phyloP scores from a whole-genome alignment of 2,888 invertebrate genomes.

The Athalia cordata region DNA sequence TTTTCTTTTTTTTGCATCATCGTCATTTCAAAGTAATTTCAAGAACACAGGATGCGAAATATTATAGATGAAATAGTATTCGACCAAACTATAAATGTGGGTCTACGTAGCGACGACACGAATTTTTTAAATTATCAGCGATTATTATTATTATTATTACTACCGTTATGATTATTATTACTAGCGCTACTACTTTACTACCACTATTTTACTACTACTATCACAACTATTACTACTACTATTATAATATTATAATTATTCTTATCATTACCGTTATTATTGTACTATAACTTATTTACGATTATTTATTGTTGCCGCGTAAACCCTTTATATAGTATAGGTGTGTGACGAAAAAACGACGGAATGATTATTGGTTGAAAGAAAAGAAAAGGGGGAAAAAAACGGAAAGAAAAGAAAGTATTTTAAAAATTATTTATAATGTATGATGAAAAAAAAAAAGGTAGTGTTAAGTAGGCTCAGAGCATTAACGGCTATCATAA shows the following conservation, averaged over 20 bases:
- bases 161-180: background rate
- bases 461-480: constrained; percentile 18
- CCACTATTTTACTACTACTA: background rate
- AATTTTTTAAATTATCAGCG: background rate
- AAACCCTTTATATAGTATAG: background rate
- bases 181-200: background rate
- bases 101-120: constrained; percentile 26
- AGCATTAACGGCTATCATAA: constrained; percentile 4
- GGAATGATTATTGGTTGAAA: too few relatives aligned
- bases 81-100: background rate
- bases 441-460: constrained; percentile 1
- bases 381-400: background rate
- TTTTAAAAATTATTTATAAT: background rate
- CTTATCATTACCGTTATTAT: background rate
- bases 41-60: background rate
- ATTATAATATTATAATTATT: too few relatives aligned
- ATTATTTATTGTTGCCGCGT: constrained; percentile 20
- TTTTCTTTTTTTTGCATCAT: background rate
- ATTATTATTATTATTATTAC: constrained; percentile 11
- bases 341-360: too few relatives aligned
- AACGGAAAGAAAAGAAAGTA: background rate
- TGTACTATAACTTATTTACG: background rate
- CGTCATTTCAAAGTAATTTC: background rate
- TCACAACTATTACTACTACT: background rate
- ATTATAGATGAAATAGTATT: background rate